Conservation (phyloP, 2,797 vertebrate genomes). For the Mastacembelus armatus region DNA sequence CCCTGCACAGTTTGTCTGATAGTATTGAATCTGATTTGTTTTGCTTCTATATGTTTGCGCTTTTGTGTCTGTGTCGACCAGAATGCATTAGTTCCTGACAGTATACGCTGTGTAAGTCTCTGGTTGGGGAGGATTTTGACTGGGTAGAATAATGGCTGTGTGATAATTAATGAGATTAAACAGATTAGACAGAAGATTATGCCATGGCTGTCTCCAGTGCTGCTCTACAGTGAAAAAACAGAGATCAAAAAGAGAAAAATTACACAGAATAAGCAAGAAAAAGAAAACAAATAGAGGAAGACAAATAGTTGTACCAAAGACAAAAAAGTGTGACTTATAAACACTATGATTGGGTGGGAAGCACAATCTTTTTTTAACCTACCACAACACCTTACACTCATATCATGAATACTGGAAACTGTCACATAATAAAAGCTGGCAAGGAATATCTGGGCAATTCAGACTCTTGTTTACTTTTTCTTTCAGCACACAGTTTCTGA, state of each 20-base stretch:
- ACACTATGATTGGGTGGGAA: neutral
- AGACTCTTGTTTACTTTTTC: neutral
- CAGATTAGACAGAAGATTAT: slow-evolving; percentile 68
- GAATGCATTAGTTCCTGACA: slow-evolving; percentile 2
- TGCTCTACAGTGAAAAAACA: slow-evolving; percentile 1
- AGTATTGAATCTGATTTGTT: neutral
- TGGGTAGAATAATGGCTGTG: slow-evolving; percentile 61
- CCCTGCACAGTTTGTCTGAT: neutral
- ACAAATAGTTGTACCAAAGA: neutral
- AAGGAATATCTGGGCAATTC: neutral
- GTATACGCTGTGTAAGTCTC: slow-evolving; percentile 41
- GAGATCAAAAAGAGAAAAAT: neutral
- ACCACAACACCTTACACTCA: too few relatives aligned
- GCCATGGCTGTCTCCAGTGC: slow-evolving; percentile 21
- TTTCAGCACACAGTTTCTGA: neutral
- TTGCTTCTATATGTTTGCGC: neutral
- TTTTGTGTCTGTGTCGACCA: slow-evolving; percentile 6
- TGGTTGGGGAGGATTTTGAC: slow-evolving; percentile 44
- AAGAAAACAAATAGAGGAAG: neutral
- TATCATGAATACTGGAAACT: neutral
- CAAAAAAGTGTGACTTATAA: neutral
- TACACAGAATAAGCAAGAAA: neutral
- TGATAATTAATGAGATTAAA: slow-evolving; percentile 76
- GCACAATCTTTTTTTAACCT: neutral
- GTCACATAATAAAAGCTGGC: neutral